phyloP scores from a whole-genome alignment of 1,140 invertebrate species.

The Rhyzopertha dominica region DNA sequence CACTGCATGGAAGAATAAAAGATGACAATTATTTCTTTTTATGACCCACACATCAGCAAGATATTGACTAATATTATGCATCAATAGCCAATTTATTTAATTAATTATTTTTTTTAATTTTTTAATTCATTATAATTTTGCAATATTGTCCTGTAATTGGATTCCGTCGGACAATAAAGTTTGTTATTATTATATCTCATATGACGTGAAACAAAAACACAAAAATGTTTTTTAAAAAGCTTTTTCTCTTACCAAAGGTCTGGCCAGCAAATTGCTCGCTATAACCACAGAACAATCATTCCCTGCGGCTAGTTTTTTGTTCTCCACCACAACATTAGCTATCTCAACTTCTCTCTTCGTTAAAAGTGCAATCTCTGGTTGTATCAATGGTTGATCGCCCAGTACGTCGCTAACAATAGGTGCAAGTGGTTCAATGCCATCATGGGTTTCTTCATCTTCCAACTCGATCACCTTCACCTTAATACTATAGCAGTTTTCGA shows the following conservation, averaged over 20 bases:
- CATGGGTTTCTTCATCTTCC: slow-evolving; percentile 49
- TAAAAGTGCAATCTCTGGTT: slow-evolving; percentile 53
- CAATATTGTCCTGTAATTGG: too few species aligned
- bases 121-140: too few species aligned
- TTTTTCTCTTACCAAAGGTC: slow-evolving; percentile 4
- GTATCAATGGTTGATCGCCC: slow-evolving; percentile 54
- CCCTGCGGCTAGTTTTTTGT: slow-evolving; percentile 55
- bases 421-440: slow-evolving; percentile 49
- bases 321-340: slow-evolving; percentile 54
- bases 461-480: slow-evolving; percentile 71
- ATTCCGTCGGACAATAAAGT: too few species aligned
- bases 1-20: too few species aligned
- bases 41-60: too few species aligned
- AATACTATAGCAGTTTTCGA: slow-evolving; percentile 66
- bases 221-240: slow-evolving; percentile 1
- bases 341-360: slow-evolving; percentile 50
- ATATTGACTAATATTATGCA: too few species aligned
- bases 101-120: too few species aligned
- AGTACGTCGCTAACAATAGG: slow-evolving; percentile 53
- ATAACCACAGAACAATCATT: slow-evolving; percentile 54
- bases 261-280: slow-evolving; percentile 32
- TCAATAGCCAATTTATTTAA: too few species aligned
- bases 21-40: too few species aligned
- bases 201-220: slow-evolving; percentile 1
- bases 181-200: too few species aligned